phyloP scores from a whole-genome alignment of 2,113 vertebrate species.

The Brachyhypopomus gauderio region DNA sequence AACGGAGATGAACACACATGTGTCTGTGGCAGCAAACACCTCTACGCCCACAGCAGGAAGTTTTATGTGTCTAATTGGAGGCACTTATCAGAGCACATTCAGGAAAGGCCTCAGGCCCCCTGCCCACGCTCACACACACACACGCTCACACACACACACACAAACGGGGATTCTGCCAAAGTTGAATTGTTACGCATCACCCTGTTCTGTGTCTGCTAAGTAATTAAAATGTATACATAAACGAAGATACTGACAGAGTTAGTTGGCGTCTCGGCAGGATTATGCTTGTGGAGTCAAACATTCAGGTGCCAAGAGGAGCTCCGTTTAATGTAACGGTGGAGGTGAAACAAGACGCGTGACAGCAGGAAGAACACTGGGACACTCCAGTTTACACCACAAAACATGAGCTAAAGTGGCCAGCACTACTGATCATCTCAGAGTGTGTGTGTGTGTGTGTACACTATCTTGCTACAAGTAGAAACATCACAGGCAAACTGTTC shows the following conservation, averaged over 20 bases:
- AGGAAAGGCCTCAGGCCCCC: background rate
- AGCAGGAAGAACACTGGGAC: too few relatives aligned
- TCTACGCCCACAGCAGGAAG: background rate
- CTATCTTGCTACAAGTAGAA: background rate
- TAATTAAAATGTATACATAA: background rate
- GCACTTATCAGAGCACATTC: background rate
- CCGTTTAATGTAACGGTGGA: background rate
- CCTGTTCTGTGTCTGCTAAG: background rate
- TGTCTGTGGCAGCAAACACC: background rate
- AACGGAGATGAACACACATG: background rate
- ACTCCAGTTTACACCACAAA: background rate
- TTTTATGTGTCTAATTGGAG: background rate
- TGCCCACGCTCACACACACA: constrained; percentile 1
- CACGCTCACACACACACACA: too few relatives aligned
- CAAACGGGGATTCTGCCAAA: background rate
- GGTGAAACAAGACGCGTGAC: background rate
- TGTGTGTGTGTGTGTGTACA: background rate
- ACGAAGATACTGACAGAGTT: background rate
- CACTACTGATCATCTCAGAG: constrained; percentile 4
- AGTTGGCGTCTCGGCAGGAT: background rate
- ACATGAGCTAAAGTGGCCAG: background rate
- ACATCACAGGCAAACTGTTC: background rate
- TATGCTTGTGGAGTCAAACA: constrained; percentile 8
- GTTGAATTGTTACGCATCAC: background rate
- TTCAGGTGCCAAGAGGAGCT: background rate